Evolutionary conservation across 2,113 vertebrate genomes (phyloP).

Genomic region (Poeciliopsis occidentalis): DNA sequence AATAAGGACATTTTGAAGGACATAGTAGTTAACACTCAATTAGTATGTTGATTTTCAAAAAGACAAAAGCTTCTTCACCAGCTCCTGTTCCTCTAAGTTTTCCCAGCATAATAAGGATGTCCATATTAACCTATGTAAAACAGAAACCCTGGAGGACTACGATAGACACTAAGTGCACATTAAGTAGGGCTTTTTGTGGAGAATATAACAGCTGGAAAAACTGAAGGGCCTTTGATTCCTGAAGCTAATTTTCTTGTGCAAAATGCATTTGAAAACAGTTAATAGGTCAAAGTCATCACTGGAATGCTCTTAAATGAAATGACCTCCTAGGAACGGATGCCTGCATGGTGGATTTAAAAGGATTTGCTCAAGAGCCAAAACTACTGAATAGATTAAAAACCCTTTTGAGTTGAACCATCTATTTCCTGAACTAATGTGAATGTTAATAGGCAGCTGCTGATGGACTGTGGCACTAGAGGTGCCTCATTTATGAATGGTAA

Average conservation of each 20-base stretch:
- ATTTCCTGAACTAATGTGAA: background rate
- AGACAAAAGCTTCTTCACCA: slow-evolving; percentile 8
- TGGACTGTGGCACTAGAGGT: background rate
- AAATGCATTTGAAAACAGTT: slow-evolving; percentile 34
- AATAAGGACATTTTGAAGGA: background rate
- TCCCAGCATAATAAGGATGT: slow-evolving; percentile 14
- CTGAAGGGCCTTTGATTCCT: slow-evolving; percentile 12
- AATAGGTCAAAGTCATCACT: slow-evolving; percentile 47
- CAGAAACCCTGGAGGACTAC: slow-evolving; percentile 25
- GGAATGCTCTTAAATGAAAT: slow-evolving; percentile 49
- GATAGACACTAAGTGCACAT: slow-evolving; percentile 34
- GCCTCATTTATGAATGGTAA: background rate
- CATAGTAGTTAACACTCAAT: background rate
- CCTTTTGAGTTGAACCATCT: background rate
- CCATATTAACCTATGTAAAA: slow-evolving; percentile 44
- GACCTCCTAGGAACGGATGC: slow-evolving; percentile 50
- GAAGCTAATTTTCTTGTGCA: slow-evolving; percentile 35
- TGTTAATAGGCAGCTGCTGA: background rate
- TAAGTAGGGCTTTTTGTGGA: slow-evolving; percentile 24
- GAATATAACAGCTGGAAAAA: slow-evolving; percentile 29
- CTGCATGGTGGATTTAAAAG: slow-evolving; percentile 17
- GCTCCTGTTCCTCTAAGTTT: background rate
- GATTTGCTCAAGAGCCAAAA: slow-evolving; percentile 14
- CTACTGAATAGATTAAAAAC: background rate
- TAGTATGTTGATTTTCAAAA: background rate